A percentile compares a stretch with the other conserved stretches of the same genome.
Conservation (phyloP, 2,113 vertebrate genomes). For the Hepsetus odoe region DNA sequence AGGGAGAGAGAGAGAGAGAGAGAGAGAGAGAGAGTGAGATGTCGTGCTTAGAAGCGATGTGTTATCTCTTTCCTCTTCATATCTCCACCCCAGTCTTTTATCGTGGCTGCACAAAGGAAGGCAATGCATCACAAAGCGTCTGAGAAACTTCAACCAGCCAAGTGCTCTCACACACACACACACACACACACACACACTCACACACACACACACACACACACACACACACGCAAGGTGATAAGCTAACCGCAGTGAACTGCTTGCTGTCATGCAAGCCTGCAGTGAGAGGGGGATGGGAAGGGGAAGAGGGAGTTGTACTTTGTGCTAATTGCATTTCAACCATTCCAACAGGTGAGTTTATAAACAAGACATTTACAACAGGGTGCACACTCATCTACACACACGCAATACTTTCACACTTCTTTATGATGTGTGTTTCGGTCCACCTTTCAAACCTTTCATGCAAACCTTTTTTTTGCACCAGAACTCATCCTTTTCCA, state of each 20-base stretch:
- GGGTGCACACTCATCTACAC: conserved; percentile 8
- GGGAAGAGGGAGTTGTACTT: conserved; percentile 55
- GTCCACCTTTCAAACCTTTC: too few species aligned
- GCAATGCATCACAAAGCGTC: conserved; percentile 55
- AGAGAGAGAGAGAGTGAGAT: conserved; percentile 40
- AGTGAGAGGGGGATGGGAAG: conserved; percentile 30
- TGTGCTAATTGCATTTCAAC: conserved; percentile 62
- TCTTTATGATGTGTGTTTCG: too few species aligned
- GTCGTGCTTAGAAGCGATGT: conserved; percentile 52
- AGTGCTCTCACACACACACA: conserved; percentile 4
- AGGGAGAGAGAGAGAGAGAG: not conserved
- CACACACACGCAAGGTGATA: conserved; percentile 60
- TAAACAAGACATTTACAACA: conserved; percentile 51
- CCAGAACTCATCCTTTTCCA: too few species aligned
- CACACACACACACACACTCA: conserved; percentile 15
- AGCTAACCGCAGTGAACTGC: conserved; percentile 62
- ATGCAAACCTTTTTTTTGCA: too few species aligned
- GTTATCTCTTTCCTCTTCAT: conserved; percentile 62
- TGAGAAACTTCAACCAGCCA: conserved; percentile 41
- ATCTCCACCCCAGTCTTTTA: conserved; percentile 64
- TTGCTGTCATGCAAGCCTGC: conserved; percentile 70
- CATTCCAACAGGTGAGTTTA: conserved; percentile 57
- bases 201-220: conserved; percentile 25
- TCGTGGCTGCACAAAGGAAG: conserved; percentile 57
- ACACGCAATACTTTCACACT: not conserved